These are phyloP conservation scores for Lordiphosa stackelbergi DNA, from an alignment of 1,140 invertebrate species.

Conservation along the genomic window DNA sequence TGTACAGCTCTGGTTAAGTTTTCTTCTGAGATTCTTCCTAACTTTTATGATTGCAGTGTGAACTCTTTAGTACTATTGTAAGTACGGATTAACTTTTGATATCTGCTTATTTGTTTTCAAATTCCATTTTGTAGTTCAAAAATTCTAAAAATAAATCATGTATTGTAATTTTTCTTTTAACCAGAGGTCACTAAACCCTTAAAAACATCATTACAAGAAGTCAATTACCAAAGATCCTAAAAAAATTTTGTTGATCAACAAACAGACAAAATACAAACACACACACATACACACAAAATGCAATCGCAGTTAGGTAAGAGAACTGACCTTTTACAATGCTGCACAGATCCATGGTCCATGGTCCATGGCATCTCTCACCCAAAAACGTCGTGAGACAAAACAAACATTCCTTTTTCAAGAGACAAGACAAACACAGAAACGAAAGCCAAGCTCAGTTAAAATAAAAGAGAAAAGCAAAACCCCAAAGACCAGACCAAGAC, in stretches of 20 bases:
- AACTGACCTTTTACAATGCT: conserved; percentile 74
- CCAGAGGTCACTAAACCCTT: conserved; percentile 25
- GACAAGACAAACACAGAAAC: conserved; percentile 49
- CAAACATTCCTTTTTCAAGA: conserved; percentile 69
- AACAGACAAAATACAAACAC: conserved; percentile 9
- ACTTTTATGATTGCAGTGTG: too few relatives aligned
- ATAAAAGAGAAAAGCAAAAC: conserved; percentile 62
- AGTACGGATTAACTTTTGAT: too few relatives aligned
- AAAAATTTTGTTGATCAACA: conserved; percentile 29
- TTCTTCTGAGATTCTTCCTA: too few relatives aligned
- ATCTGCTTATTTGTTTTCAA: too few relatives aligned
- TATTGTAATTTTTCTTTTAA: conserved; percentile 4
- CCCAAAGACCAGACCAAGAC: conserved; percentile 8
- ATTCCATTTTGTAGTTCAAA: conserved; percentile 13
- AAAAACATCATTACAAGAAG: conserved; percentile 12
- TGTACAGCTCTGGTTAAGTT: too few relatives aligned
- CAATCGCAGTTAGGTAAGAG: conserved; percentile 73
- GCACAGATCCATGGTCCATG: conserved; percentile 49
- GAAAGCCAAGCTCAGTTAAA: conserved; percentile 59
- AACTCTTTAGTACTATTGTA: too few relatives aligned
- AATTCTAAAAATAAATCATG: neutral
- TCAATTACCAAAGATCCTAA: conserved; percentile 4
- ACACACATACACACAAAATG: conserved; percentile 52
- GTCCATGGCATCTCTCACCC: conserved; percentile 32
- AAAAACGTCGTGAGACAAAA: conserved; percentile 54